Conservation (phyloP, 2,797 vertebrate genomes). For the Prunella strophiata region DNA sequence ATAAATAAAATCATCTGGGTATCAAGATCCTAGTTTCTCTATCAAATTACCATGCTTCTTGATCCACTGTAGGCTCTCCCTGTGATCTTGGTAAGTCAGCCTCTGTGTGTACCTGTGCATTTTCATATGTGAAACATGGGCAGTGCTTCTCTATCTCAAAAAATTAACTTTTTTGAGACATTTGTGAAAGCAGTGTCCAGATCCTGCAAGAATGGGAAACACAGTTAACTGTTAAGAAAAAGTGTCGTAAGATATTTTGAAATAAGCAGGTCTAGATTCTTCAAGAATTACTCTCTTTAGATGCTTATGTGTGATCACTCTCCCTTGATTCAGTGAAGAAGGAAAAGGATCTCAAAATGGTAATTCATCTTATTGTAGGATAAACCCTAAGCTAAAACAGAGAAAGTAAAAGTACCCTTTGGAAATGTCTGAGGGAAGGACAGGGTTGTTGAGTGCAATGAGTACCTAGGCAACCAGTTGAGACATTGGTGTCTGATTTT, state of each 20-base stretch:
- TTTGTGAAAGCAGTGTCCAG: not conserved
- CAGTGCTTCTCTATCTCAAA: not conserved
- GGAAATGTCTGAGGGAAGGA: not conserved
- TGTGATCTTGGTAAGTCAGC: not conserved
- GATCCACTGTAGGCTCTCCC: not conserved
- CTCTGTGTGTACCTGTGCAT: not conserved
- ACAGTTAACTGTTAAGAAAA: not conserved
- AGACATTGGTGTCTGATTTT: not conserved
- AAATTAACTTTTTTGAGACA: not conserved
- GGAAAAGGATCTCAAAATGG: not conserved
- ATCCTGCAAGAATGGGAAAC: not conserved
- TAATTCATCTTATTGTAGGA: not conserved
- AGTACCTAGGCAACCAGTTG: not conserved
- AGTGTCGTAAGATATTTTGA: not conserved
- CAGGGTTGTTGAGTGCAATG: not conserved
- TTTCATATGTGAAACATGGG: not conserved
- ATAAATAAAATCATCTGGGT: not conserved
- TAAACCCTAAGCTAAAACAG: not conserved
- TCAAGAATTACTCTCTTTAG: not conserved
- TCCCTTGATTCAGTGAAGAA: not conserved
- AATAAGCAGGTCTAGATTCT: not conserved
- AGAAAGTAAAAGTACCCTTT: not conserved
- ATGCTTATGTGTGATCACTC: not conserved
- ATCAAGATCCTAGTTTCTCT: not conserved
- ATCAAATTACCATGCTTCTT: not conserved